A percentile compares a stretch with the other conserved stretches of the same genome.
phyloP scores from a whole-genome alignment of 1,140 invertebrate genomes.

The Hyles euphorbiae region DNA sequence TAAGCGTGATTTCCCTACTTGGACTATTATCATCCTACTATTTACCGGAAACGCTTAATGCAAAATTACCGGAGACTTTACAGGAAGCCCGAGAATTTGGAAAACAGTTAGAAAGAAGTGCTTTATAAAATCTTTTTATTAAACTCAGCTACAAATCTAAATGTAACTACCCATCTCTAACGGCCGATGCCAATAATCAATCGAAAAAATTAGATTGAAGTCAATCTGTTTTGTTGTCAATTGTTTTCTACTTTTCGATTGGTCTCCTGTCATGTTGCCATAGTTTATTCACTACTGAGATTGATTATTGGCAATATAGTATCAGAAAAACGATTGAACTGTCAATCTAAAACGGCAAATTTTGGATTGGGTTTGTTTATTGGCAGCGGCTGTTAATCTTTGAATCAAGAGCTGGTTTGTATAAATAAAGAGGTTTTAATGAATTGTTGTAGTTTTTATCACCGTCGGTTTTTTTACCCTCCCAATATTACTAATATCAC shows the following conservation, averaged over 20 bases:
- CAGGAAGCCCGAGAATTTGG: slow-evolving; percentile 46
- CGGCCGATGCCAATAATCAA: no score
- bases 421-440: neutral
- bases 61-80: slow-evolving; percentile 49
- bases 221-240: no score
- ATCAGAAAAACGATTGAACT: no score
- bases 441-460: neutral
- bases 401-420: neutral
- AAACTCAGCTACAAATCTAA: neutral
- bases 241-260: no score
- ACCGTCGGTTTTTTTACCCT: neutral
- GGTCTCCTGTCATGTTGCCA: no score
- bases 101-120: neutral
- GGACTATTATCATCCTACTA: slow-evolving; percentile 25
- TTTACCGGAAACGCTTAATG: slow-evolving; percentile 53
- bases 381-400: no score
- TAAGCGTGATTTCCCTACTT: slow-evolving; percentile 26
- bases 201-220: no score
- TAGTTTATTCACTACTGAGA: no score
- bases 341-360: no score
- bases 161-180: neutral
- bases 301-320: no score
- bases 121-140: neutral
- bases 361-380: no score
- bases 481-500: neutral